Conservation (phyloP, 92 coral and sea anemone species). For the Palythoa grandiflora region DNA sequence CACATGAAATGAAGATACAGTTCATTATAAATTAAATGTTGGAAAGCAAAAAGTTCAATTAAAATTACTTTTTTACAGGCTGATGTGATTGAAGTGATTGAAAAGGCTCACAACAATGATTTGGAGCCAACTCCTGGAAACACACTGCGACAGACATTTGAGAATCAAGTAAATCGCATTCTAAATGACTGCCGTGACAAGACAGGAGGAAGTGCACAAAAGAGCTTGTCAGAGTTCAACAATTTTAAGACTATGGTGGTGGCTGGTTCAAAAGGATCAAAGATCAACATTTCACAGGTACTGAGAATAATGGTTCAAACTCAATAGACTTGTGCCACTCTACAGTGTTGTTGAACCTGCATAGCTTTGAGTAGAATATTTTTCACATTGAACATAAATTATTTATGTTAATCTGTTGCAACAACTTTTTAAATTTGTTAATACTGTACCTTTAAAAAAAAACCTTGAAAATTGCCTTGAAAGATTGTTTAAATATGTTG, state of each 20-base stretch:
- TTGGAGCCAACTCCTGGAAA: constrained; percentile 99
- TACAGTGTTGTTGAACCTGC: too few relatives aligned
- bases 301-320: neutral
- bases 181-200: constrained; percentile 99
- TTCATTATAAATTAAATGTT: too few relatives aligned
- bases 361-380: too few relatives aligned
- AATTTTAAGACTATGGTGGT: constrained; percentile 99
- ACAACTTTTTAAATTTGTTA: too few relatives aligned
- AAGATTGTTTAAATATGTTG: neutral
- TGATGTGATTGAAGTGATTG: constrained; percentile 99
- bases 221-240: constrained; percentile 98
- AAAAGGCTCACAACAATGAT: constrained; percentile 95
- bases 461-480: neutral
- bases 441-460: too few relatives aligned
- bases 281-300: constrained; percentile 99
- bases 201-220: constrained; percentile 99
- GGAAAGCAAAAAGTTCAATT: too few relatives aligned
- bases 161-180: constrained; percentile 98
- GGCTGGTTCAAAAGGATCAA: constrained; percentile 98
- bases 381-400: too few relatives aligned
- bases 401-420: too few relatives aligned
- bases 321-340: too few relatives aligned
- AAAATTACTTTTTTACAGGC: constrained; percentile 49
- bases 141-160: constrained; percentile 98
- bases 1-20: too few relatives aligned